A percentile compares a stretch with the other conserved stretches of the same genome.
phyloP scores from a whole-genome alignment of 92 coral and sea anemone genomes.

The Palythoa grandis region DNA sequence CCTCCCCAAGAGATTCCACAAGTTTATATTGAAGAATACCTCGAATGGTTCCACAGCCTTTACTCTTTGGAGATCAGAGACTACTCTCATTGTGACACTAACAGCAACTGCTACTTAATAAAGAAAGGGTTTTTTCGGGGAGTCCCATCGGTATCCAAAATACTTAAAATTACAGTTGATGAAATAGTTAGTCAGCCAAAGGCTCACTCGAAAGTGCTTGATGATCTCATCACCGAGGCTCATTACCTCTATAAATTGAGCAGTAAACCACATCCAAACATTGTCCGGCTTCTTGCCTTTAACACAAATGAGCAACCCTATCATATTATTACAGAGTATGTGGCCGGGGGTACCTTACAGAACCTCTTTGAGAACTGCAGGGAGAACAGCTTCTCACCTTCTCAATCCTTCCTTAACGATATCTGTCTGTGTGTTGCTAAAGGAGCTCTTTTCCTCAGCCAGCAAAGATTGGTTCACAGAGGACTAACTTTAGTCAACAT shows the following conservation, averaged over 20 bases:
- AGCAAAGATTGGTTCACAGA: slow-evolving; percentile 21
- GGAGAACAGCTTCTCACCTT: not conserved
- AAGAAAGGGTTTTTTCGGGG: slow-evolving; percentile 13
- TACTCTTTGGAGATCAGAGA: not conserved
- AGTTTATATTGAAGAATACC: not conserved
- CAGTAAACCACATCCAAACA: not conserved
- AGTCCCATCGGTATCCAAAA: not conserved
- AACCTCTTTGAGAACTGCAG: not conserved
- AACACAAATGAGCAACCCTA: slow-evolving; percentile 8
- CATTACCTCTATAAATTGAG: not conserved
- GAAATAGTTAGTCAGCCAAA: not conserved
- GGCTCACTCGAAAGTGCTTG: too few species aligned
- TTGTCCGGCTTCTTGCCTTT: not conserved
- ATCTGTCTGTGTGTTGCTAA: not conserved
- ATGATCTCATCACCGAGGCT: not conserved
- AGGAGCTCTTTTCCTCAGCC: slow-evolving; percentile 10
- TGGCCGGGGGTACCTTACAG: not conserved
- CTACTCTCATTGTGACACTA: not conserved
- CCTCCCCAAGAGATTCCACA: not conserved
- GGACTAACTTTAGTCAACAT: slow-evolving; percentile 8
- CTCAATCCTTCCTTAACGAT: not conserved
- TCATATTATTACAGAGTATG: slow-evolving; percentile 27
- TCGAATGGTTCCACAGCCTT: slow-evolving; percentile 4
- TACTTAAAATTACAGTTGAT: not conserved
- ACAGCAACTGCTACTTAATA: not conserved